A percentile compares a stretch with the other conserved stretches of the same genome.
These are phyloP conservation scores for Sympetrum striolatum DNA, from an alignment of 2,888 invertebrate species.

Conservation along the genomic window DNA sequence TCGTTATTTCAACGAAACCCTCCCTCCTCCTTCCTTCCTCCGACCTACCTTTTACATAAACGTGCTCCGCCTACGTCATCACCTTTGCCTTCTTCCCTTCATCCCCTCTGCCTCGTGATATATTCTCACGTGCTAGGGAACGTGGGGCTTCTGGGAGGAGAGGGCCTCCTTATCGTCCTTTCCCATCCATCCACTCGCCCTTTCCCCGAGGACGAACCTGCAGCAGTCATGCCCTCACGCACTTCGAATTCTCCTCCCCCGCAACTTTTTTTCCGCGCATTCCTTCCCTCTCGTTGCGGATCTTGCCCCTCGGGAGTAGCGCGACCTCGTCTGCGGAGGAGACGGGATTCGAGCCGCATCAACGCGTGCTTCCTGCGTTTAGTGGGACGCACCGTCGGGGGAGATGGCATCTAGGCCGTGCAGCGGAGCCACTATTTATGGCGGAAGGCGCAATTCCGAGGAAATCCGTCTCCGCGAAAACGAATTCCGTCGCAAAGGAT, in stretches of 20 bases:
- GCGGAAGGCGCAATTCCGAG: background rate
- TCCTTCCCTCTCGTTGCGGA: background rate
- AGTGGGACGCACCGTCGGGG: background rate
- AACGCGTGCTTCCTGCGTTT: background rate
- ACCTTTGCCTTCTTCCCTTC: background rate
- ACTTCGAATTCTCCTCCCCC: background rate
- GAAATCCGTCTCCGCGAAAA: background rate
- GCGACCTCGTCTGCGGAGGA: background rate
- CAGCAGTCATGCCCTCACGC: background rate
- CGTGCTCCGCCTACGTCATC: slow-evolving; percentile 10
- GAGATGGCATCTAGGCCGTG: background rate
- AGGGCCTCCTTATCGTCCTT: background rate
- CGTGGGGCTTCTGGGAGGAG: background rate
- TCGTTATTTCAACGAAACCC: background rate
- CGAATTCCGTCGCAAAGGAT: background rate
- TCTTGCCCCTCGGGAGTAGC: background rate
- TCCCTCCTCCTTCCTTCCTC: background rate
- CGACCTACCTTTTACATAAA: slow-evolving; percentile 22
- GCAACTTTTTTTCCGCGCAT: background rate
- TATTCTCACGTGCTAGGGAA: slow-evolving; percentile 3
- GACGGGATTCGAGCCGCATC: background rate
- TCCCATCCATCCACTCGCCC: background rate
- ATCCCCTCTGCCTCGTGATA: background rate
- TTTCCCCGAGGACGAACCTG: background rate
- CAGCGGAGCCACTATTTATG: background rate